Base-by-base conservation (phyloP, 1,140 invertebrate species). In the Zaprionus camerounensis region DNA sequence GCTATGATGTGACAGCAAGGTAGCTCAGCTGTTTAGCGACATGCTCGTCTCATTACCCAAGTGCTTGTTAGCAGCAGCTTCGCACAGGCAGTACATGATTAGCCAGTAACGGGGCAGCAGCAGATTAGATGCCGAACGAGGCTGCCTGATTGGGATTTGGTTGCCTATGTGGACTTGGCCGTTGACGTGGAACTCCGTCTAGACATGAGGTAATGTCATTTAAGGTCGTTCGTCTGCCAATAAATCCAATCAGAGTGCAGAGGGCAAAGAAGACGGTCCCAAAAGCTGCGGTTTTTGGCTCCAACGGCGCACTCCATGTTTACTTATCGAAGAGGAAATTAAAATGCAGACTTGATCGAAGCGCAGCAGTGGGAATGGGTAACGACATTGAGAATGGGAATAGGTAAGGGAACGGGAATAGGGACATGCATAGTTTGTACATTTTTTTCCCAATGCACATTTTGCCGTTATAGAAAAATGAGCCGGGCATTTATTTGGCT, bases 171-270 rank as follows among this genome's bases (percentile, higher is more conserved):
- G 17, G 17, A 22, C 9, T 73, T 24, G 71, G 53, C 53, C 28
- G 22, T 17, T 66, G 69, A 31, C 15, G 31, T 70, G 41, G 17
- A 49, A 49, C 72, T 41, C 13, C 44, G 80, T 80, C 84, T 87
- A 87, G 84, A 87, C 84, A 70, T 76, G 68, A 84, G 56, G 55
- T 88, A 87, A 87, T 87, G 86, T 87, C 74, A 84, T 87, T 87
- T 88, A 57, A 44, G 78, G 71, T 76, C 78, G 63, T 71, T 78
- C 79, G 71, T 73, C 84, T 87, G 81, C 71, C 84, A 81, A 84
- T 76, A 88, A 87, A 88, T 84, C 78, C 78, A 84, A 87, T 88
- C 78, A 88, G 17, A 9, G n/a, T 44, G n/a, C n/a, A 53, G 55
- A 31, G 28, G 9, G 53, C 20, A 46, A 59, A 71, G 68, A 58